phyloP scores from a whole-genome alignment of 2,888 invertebrate genomes.

The Drosophila kanekoi region DNA sequence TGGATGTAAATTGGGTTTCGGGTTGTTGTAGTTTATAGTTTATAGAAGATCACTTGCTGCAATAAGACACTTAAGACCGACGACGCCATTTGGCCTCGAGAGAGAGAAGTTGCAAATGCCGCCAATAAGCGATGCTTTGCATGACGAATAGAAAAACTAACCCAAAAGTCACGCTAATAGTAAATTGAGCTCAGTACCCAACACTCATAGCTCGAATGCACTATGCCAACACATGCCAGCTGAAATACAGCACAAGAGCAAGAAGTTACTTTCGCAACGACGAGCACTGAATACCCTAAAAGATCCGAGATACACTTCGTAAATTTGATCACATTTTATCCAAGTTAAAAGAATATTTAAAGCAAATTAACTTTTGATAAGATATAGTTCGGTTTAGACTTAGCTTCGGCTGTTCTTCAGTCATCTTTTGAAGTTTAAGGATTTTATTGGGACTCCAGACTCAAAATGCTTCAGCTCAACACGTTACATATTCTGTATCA shows the following conservation, averaged over 20 bases:
- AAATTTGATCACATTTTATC: no score
- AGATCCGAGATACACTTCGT: not conserved
- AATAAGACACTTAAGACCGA: constrained; percentile 65
- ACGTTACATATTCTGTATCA: no score
- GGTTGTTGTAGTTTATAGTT: constrained; percentile 48
- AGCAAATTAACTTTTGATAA: no score
- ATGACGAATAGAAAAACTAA: constrained; percentile 80
- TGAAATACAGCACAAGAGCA: not conserved
- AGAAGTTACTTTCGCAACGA: not conserved
- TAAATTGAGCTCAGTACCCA: constrained; percentile 72
- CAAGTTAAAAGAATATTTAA: no score
- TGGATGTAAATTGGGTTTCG: constrained; percentile 42
- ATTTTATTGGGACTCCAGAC: no score
- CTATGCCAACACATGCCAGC: constrained; percentile 55
- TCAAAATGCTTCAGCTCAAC: no score
- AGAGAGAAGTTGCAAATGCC: constrained; percentile 32
- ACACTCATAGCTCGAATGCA: constrained; percentile 47
- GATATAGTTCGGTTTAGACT: no score
- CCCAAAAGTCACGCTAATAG: constrained; percentile 80
- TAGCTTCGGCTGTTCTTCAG: no score
- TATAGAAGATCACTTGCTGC: constrained; percentile 74
- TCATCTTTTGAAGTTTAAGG: no score
- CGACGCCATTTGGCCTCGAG: constrained; percentile 36
- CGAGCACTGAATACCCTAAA: constrained; percentile 8
- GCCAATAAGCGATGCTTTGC: constrained; percentile 75